Evolutionary conservation across 2,113 vertebrate species (phyloP).

Genomic region (Muntiacus reevesi): DNA sequence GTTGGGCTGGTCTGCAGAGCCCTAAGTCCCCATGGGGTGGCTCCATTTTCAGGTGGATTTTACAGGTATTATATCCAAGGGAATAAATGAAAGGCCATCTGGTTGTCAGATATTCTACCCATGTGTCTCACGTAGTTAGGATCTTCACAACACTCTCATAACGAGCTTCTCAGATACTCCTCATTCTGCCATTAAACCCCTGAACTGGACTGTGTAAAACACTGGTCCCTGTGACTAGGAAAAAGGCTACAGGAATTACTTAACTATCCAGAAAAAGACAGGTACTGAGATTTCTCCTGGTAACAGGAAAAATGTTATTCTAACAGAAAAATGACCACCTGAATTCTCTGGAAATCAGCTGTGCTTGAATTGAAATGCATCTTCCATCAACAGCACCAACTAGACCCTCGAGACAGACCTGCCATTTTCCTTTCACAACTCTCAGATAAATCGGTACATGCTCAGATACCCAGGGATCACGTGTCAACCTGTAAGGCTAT

Average conservation of each 20-base stretch:
- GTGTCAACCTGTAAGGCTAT: neutral
- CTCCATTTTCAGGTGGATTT: neutral
- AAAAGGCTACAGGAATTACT: neutral
- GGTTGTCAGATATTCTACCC: neutral
- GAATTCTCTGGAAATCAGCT: neutral
- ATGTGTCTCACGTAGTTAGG: neutral
- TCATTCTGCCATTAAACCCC: neutral
- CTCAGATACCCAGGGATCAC: neutral
- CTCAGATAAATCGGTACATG: accelerated
- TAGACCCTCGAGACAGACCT: neutral
- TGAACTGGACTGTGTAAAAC: neutral
- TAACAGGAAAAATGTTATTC: neutral
- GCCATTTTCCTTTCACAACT: neutral
- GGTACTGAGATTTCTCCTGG: neutral
- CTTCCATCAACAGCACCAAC: neutral
- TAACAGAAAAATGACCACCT: accelerated
- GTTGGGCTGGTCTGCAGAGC: neutral
- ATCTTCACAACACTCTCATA: neutral
- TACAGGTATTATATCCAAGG: neutral
- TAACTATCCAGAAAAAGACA: neutral
- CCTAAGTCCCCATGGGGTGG: neutral
- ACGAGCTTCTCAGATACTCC: neutral
- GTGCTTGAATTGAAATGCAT: too few species aligned
- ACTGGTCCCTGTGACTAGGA: neutral
- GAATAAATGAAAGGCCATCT: neutral